Evolutionary conservation across 2,888 invertebrate genomes (phyloP), one percentile per base, ranked within the genome.

Genomic region (Pemphredon lugubris): DNA sequence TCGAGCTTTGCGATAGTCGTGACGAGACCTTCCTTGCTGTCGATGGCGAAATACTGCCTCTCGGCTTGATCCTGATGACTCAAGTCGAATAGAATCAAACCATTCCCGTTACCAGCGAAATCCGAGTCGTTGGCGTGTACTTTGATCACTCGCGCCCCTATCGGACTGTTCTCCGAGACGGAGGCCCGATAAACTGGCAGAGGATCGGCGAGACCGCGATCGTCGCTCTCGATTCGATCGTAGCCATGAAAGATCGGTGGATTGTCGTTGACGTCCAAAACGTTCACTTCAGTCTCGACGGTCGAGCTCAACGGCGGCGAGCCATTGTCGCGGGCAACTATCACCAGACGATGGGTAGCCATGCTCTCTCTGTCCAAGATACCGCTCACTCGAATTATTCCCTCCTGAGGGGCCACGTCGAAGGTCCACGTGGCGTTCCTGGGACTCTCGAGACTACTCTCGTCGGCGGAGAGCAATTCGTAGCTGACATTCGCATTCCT

Each of bases 71-170:
- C 93, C 72, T 92, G 92, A 68, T 94, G 93, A 0, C 94, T 93
- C 44, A 96, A 91, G 79, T 95, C 95, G 77, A 95, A 97, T 0
- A 96, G 90, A 1, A 97, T 93, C 42, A 96, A 90, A 0, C 96
- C 96, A 84, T 97, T 97, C n/a, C 96, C 96, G 84, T 96, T 96
- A 0, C 95, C 95, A 42, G 93, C 90, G 79, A 95, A 96, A 87
- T 97, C 97, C 11, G 95, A 93, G 89, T 97, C 97, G 75, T 96
- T 96, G 0, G 97, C 97, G 70, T 92, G 94, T 1, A 97, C 93
- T 88, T 93, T 93, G 0, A 94, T 93, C 0, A 97, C 94, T 44
- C 93, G 91, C 37, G 94, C 94, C 7, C 96, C 96, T 0, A 95
- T 91, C 2, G 94, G 93, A 11, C 93, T 92, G 85, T 95, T 95